A percentile compares a stretch with the other conserved stretches of the same genome.
These are phyloP conservation scores for Bucco capensis DNA, from an alignment of 2,113 vertebrate genomes.

Conservation along the genomic window DNA sequence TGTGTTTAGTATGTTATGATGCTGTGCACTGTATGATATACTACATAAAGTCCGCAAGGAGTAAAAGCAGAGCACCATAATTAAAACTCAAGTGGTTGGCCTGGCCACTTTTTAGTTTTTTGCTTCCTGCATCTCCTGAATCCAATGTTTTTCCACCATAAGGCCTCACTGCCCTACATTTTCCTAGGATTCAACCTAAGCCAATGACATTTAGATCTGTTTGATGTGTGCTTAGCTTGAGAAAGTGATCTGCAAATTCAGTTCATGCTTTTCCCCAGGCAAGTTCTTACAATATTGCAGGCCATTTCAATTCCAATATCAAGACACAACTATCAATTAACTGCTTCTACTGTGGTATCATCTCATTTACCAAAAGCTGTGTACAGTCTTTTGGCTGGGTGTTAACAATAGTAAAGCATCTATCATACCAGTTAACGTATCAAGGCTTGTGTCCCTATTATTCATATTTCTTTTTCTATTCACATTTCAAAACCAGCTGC, in stretches of 20 bases:
- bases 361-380: neutral
- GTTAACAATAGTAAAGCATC: neutral
- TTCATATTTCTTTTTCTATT: slow-evolving; percentile 41
- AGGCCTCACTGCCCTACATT: neutral
- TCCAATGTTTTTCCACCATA: neutral
- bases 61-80: neutral
- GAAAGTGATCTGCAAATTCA: neutral
- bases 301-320: neutral
- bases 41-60: neutral
- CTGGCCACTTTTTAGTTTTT: neutral
- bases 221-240: neutral
- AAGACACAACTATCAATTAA: neutral
- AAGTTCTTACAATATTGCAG: neutral
- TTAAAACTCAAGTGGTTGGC: neutral
- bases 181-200: neutral
- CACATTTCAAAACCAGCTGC: slow-evolving; percentile 81
- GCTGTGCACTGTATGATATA: neutral
- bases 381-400: neutral
- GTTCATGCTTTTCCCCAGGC: neutral
- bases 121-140: neutral
- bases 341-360: neutral
- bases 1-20: neutral
- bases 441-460: neutral
- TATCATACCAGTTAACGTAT: neutral
- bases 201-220: neutral